Conservation (phyloP, 2,888 invertebrate genomes). For the Lissonota sp. region DNA sequence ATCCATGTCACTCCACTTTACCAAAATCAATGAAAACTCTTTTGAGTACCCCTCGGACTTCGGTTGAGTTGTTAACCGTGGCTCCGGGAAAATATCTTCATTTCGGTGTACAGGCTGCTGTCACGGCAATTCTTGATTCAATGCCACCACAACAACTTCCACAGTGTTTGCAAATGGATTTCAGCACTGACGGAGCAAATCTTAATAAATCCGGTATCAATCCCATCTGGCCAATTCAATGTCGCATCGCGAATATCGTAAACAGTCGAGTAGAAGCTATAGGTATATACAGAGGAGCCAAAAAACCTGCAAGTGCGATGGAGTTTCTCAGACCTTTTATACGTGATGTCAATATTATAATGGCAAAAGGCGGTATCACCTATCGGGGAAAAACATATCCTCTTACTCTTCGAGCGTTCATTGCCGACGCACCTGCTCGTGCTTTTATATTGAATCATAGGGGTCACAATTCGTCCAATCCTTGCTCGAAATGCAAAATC, state of each 20-base stretch:
- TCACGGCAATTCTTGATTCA: conserved; percentile 2
- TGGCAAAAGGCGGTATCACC: conserved; percentile 38
- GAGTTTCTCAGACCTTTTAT: conserved; percentile 5
- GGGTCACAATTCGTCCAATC: conserved; percentile 17
- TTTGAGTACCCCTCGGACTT: conserved; percentile 17
- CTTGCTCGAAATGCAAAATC: conserved; percentile 46
- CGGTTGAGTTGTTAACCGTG: conserved; percentile 8
- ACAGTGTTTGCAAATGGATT: conserved; percentile 15
- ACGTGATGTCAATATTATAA: conserved; percentile 14
- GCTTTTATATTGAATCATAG: conserved; percentile 31
- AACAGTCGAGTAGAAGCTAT: conserved; percentile 46
- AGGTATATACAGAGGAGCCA: conserved; percentile 59
- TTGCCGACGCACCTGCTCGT: conserved; percentile 34
- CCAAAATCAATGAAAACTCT: conserved; percentile 23
- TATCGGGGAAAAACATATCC: conserved; percentile 6
- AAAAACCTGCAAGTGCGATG: conserved; percentile 23
- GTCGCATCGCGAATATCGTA: conserved; percentile 50
- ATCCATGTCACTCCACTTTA: conserved; percentile 22
- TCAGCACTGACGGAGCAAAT: conserved; percentile 21
- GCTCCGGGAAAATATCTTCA: conserved; percentile 39
- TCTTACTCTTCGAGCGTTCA: conserved; percentile 16
- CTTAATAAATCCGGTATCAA: conserved; percentile 34
- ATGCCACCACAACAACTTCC: background rate
- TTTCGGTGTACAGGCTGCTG: conserved; percentile 14
- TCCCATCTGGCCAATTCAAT: conserved; percentile 57